Evolutionary conservation across 1,140 invertebrate species (phyloP).

Genomic region (Drosophila willistoni): DNA sequence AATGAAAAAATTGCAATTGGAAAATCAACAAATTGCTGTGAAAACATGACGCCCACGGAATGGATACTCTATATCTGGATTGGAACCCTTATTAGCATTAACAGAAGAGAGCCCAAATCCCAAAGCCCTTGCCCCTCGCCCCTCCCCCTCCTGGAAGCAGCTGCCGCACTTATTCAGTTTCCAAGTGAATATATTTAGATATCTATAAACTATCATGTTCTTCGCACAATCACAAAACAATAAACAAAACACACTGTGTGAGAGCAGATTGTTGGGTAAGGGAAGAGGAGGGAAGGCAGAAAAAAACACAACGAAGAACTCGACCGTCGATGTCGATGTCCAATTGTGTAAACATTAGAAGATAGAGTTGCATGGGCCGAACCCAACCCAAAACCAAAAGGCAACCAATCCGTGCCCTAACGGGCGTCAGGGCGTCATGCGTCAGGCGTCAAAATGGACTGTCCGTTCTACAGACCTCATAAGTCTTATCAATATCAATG

Average conservation of each 20-base stretch:
- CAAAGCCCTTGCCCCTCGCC: neutral
- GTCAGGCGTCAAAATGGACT: neutral
- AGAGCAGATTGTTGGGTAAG: neutral
- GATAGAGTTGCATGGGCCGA: conserved; percentile 27
- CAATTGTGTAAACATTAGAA: conserved; percentile 60
- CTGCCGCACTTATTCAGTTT: conserved; percentile 9
- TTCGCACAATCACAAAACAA: conserved; percentile 57
- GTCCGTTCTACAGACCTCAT: neutral
- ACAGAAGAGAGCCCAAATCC: neutral
- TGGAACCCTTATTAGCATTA: conserved; percentile 8
- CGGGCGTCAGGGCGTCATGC: neutral
- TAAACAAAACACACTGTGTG: conserved; percentile 30
- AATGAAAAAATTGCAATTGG: too few relatives aligned
- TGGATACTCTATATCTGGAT: neutral
- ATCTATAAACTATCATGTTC: conserved; percentile 64
- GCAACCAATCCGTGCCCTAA: neutral
- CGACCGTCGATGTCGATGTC: conserved; percentile 22
- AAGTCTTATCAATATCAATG: conserved; percentile 38
- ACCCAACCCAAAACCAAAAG: neutral
- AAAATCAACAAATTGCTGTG: too few relatives aligned
- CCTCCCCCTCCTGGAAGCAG: neutral
- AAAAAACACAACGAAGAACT: neutral
- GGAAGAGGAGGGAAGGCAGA: neutral
- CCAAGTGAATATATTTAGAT: conserved; percentile 44
- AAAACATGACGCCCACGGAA: neutral